phyloP scores from a whole-genome alignment of 2,888 invertebrate species.

The Sinelater perroti region DNA sequence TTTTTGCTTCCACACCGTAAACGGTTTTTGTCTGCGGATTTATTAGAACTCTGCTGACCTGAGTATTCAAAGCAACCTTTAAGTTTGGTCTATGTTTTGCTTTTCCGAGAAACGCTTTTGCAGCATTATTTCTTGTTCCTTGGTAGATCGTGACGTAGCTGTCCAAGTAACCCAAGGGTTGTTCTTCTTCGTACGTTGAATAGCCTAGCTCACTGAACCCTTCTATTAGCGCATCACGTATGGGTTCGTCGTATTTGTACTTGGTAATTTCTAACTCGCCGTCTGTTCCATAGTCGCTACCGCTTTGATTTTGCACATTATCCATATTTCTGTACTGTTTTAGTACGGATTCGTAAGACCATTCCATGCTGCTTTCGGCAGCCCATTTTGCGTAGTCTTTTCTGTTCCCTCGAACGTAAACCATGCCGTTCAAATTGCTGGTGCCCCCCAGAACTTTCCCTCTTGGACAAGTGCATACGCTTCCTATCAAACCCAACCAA shows the following conservation, averaged over 20 bases:
- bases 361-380: constrained; percentile 81
- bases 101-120: constrained; percentile 66
- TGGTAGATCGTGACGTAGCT: constrained; percentile 58
- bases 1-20: constrained; percentile 58
- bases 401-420: constrained; percentile 87
- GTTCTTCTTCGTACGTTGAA: constrained; percentile 51
- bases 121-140: constrained; percentile 64
- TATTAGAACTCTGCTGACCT: constrained; percentile 66
- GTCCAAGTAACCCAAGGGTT: constrained; percentile 54
- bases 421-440: constrained; percentile 90
- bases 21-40: constrained; percentile 56
- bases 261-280: constrained; percentile 36
- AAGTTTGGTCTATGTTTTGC: constrained; percentile 66
- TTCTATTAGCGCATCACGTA: constrained; percentile 26
- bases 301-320: constrained; percentile 28
- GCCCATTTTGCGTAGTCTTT: constrained; percentile 91
- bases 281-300: constrained; percentile 32
- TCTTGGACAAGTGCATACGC: constrained; percentile 89
- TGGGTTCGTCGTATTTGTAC: constrained; percentile 17
- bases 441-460: constrained; percentile 91
- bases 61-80: constrained; percentile 64
- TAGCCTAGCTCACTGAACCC: constrained; percentile 52
- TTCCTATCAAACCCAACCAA: constrained; percentile 86
- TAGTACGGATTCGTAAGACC: constrained; percentile 83
- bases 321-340: constrained; percentile 79